Percentiles rank a stretch among this genome's conserved stretches.
phyloP scores from a whole-genome alignment of 2,888 invertebrate genomes.

The Pollenia griseotomentosa region DNA sequence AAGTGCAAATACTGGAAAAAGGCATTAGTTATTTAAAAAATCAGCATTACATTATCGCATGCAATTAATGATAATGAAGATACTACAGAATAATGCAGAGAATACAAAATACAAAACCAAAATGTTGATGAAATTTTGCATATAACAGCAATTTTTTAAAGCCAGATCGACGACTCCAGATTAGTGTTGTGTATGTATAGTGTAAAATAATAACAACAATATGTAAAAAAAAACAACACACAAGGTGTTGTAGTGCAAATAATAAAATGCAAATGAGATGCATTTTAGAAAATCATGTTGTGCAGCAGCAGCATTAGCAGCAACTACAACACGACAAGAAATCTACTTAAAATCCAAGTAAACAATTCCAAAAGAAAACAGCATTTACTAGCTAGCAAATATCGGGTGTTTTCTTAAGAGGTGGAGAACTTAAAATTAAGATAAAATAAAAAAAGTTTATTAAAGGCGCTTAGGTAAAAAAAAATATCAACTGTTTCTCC shows the following conservation, averaged over 20 bases:
- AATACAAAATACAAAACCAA: neutral
- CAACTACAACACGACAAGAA: constrained; percentile 56
- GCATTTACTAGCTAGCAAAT: neutral
- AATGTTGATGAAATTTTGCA: constrained; percentile 57
- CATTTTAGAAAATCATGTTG: constrained; percentile 79
- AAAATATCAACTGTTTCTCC: too few relatives aligned
- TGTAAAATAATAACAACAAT: constrained; percentile 37
- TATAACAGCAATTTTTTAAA: constrained; percentile 46
- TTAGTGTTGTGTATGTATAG: neutral
- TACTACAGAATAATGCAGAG: too few relatives aligned
- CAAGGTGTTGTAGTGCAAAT: constrained; percentile 77
- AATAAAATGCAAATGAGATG: constrained; percentile 83
- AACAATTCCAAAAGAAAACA: constrained; percentile 8
- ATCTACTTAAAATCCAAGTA: constrained; percentile 63
- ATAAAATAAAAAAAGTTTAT: neutral
- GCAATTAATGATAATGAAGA: constrained; percentile 13
- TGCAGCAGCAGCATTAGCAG: constrained; percentile 51
- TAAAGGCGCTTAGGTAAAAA: too few relatives aligned
- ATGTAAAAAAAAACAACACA: neutral
- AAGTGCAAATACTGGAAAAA: neutral
- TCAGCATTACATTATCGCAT: constrained; percentile 49
- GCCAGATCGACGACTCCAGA: constrained; percentile 45
- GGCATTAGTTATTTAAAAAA: constrained; percentile 52
- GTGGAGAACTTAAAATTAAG: neutral
- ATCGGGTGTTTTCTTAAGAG: neutral